Base-by-base conservation (phyloP, 1,140 invertebrate species). In the Lethocerus indicus region DNA sequence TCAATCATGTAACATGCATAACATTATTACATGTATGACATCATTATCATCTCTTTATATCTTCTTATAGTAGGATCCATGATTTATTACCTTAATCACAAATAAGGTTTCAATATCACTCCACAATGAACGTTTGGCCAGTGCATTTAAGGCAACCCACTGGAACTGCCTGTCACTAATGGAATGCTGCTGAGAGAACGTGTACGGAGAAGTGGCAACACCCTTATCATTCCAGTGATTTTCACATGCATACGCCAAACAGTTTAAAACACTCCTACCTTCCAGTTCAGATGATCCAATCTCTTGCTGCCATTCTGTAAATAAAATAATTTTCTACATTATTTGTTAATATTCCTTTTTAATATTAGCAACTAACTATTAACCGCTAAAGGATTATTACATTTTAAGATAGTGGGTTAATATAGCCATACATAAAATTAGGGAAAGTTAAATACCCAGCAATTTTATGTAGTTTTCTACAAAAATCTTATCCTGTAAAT, bases 91-190 rank as follows among this genome's bases (percentile, higher is more conserved):
- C 63, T 78, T 79, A 35, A 70, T 69, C 42, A 70, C 62, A 16
- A 78, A 64, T 20, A 78, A 59, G 52, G 53, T 56, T 55, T 77
- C 72, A 39, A 79, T 67, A 42, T 76, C 71, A 0, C 66, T 64
- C 75, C 72, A 78, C 45, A 61, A 66, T 56, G 63, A 69, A 13
- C 57, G 32, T 32, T 64, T 59, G 20, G 67, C 64, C 58, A 62
- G 60, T 6, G 64, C 70, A 54, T 60, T 60, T 14, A 76, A 54
- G 2, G 66, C 70, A 24, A 70, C 65, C 67, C 69, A 74, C 49
- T 74, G 62, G 56, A 67, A 74, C 42, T 74, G 68, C 52, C 68
- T 66, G 18, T 72, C 64, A 50, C 67, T 70, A 44, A 73, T 64
- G 29, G 66, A 60, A 47, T 69, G 69, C 26, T 64, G 61, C 24